phyloP scores from a whole-genome alignment of 2,888 invertebrate species.

The Tipula lateralis region DNA sequence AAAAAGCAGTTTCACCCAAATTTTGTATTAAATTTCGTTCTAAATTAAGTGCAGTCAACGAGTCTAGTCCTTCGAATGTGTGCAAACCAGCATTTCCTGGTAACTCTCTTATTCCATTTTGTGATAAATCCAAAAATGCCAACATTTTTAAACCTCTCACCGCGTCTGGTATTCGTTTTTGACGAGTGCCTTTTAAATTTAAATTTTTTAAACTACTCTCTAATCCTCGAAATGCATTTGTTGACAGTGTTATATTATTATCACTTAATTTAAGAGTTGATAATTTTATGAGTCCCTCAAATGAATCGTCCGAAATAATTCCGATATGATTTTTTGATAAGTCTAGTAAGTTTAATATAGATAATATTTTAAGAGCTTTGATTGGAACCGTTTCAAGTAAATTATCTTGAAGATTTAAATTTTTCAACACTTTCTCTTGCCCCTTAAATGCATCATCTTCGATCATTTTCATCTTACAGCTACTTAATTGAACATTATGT shows the following conservation, averaged over 20 bases:
- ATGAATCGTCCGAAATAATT: slow-evolving; percentile 68
- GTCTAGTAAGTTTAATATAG: slow-evolving; percentile 72
- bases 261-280: slow-evolving; percentile 81
- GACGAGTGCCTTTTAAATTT: slow-evolving; percentile 81
- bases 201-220: slow-evolving; percentile 80
- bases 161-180: slow-evolving; percentile 73
- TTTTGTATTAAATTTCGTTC: slow-evolving; percentile 81
- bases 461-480: slow-evolving; percentile 69
- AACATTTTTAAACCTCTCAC: slow-evolving; percentile 70
- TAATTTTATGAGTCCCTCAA: slow-evolving; percentile 64
- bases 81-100: slow-evolving; percentile 64
- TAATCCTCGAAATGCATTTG: slow-evolving; percentile 69
- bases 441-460: slow-evolving; percentile 73
- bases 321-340: slow-evolving; percentile 76
- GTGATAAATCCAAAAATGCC: slow-evolving; percentile 84
- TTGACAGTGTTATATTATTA: slow-evolving; percentile 72
- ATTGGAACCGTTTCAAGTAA: slow-evolving; percentile 73
- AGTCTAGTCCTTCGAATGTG: slow-evolving; percentile 71
- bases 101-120: slow-evolving; percentile 78
- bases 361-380: slow-evolving; percentile 61
- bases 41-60: slow-evolving; percentile 71
- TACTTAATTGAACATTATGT: slow-evolving; percentile 79
- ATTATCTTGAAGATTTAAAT: slow-evolving; percentile 81
- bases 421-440: slow-evolving; percentile 73
- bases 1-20: slow-evolving; percentile 70